phyloP scores from a whole-genome alignment of 2,113 vertebrate genomes.

The Phocoena sinus region DNA sequence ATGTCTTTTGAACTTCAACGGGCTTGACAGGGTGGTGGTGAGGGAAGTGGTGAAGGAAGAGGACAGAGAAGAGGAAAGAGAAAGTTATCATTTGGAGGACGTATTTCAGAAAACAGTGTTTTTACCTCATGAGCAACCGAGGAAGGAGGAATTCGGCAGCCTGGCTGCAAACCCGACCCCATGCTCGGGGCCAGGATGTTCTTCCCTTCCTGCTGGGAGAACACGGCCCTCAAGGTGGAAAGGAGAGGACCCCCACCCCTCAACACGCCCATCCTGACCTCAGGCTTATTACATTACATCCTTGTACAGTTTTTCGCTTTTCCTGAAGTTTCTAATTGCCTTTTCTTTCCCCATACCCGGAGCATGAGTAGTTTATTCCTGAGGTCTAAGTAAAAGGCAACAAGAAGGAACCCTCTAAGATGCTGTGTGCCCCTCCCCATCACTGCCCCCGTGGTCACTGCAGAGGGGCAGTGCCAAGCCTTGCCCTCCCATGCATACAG shows the following conservation, averaged over 20 bases:
- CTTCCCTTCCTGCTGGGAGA: neutral
- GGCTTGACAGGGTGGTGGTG: neutral
- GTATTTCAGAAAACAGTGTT: neutral
- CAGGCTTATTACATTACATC: neutral
- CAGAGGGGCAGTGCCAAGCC: neutral
- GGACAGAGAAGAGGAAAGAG: neutral
- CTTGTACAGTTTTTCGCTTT: neutral
- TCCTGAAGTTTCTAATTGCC: neutral
- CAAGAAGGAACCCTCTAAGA: neutral
- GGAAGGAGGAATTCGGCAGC: neutral
- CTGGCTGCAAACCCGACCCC: neutral
- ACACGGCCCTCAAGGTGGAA: neutral
- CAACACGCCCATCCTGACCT: neutral
- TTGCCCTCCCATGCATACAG: accelerated
- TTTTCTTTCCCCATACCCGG: neutral
- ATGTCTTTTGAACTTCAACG: neutral
- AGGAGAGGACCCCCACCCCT: neutral
- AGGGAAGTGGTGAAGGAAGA: neutral
- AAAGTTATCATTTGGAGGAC: neutral
- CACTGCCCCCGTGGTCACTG: neutral
- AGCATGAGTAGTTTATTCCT: neutral
- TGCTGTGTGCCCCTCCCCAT: too few species aligned
- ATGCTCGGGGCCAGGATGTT: neutral
- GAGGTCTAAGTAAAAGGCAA: neutral
- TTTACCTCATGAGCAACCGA: neutral